Conservation (phyloP, 1,140 invertebrate genomes). For the Pogonomyrmex californicus region DNA sequence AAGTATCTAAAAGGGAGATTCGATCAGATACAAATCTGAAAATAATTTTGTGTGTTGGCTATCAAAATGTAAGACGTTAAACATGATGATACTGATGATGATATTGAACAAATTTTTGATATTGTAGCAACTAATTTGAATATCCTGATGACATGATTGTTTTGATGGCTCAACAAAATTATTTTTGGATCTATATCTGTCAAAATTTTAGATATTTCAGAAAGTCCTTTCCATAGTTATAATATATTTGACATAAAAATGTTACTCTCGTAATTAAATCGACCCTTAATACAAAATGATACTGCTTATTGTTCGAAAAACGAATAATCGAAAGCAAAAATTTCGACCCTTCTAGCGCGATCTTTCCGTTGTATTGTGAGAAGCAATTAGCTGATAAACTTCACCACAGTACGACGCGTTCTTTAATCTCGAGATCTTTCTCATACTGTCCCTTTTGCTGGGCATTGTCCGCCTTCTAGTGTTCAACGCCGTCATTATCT, state of each 20-base stretch:
- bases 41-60: too few species aligned
- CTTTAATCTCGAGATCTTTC: constrained; percentile 58
- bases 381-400: constrained; percentile 81
- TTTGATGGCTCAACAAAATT: too few species aligned
- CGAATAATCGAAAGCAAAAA: background rate
- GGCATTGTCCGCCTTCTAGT: constrained; percentile 70
- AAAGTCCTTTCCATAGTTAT: too few species aligned
- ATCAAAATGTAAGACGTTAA: too few species aligned
- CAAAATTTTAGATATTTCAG: too few species aligned
- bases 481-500: constrained; percentile 71
- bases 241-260: background rate
- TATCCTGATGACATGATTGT: too few species aligned
- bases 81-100: too few species aligned
- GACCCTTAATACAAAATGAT: background rate
- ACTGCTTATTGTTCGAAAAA: background rate
- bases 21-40: too few species aligned
- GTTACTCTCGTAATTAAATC: background rate
- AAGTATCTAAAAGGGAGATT: too few species aligned
- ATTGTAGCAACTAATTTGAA: too few species aligned
- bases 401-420: constrained; percentile 25
- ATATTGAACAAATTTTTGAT: too few species aligned
- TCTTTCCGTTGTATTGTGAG: constrained; percentile 31
- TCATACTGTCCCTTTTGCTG: constrained; percentile 44
- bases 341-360: background rate
- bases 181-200: too few species aligned